Evolutionary conservation across 2,113 vertebrate species (phyloP), one percentile per base, ranked within the genome.

Genomic region (Corythaixoides concolor): DNA sequence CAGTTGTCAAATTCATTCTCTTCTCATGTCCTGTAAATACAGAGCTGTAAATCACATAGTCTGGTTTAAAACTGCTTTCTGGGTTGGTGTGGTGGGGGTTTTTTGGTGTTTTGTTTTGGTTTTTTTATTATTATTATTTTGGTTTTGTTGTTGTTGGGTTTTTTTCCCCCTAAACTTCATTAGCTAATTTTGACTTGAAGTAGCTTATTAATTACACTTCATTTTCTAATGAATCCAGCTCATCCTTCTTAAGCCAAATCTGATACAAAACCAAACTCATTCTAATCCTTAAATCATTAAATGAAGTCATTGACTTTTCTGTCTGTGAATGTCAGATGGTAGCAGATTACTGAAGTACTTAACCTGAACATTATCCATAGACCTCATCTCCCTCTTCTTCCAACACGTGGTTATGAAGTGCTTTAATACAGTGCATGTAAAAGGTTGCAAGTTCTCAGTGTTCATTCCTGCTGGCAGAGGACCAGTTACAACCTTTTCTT

Each of bases 201-300:
- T 60, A 52, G 62, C n/a, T 84, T 70, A 82, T 95, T 93, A 91
- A 92, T 88, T 92, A 88, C 91, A 70, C 60, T 87, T 79, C 0
- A 95, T 95, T 94, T 96, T 85, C 45, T 93, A 27, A 93, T 85
- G 15, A 94, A 85, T 76, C 27, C n/a, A 66, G n/a, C 41, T 95
- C 45, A 87, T 95, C 82, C 74, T 62, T 87, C 58, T 88, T 91
- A 85, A 85, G 74, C 37, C 50, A 66, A 73, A 45, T 80, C 91
- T 88, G 58, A 85, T 79, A 83, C n/a, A 79, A 96, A 94, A 5
- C 32, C 32, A 59, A 69, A 88, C 45, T 91, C 7, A 45, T 74
- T 79, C 49, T 94, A 93, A 94, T 88, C 58, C 52, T 79, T 81
- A 62, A 88, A 64, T 94, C 26, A 72, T 82, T 91, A 89, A 85